Percentiles rank a stretch among this genome's conserved stretches.
Evolutionary conservation across 2,113 vertebrate species (phyloP).

Genomic region (Tapirus terrestris): DNA sequence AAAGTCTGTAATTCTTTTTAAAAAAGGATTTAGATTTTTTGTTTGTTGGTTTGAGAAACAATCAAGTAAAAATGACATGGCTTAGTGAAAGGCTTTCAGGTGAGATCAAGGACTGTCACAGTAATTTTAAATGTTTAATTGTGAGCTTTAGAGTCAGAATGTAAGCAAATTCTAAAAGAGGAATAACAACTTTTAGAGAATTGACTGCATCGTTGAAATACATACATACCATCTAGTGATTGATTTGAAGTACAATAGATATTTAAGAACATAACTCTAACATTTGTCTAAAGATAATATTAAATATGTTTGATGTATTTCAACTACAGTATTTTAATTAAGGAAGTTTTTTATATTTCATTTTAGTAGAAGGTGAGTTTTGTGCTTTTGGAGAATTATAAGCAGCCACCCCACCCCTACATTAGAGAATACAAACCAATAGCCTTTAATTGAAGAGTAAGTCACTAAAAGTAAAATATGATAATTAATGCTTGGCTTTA

Average conservation of each 20-base stretch:
- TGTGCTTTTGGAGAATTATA: neutral
- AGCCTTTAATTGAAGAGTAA: neutral
- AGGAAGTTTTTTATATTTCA: neutral
- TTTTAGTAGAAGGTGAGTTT: neutral
- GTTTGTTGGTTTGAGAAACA: neutral
- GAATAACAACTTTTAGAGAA: neutral
- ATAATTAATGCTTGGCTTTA: neutral
- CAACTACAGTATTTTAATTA: neutral
- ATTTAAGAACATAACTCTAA: neutral
- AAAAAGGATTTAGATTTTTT: neutral
- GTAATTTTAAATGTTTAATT: neutral
- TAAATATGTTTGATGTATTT: neutral
- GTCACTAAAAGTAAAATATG: neutral
- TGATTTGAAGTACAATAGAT: neutral
- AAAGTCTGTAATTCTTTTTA: neutral
- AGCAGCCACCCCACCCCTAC: neutral
- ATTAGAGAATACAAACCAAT: neutral
- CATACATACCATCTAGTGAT: accelerated
- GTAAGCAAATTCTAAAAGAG: neutral
- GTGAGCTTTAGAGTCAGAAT: neutral
- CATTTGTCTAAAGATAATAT: neutral
- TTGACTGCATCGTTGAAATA: neutral
- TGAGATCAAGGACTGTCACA: neutral
- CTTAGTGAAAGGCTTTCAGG: neutral
- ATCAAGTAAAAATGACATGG: neutral